A percentile compares a stretch with the other conserved stretches of the same genome.
phyloP scores from a whole-genome alignment of 1,140 invertebrate genomes.

The Hyphantria cunea region DNA sequence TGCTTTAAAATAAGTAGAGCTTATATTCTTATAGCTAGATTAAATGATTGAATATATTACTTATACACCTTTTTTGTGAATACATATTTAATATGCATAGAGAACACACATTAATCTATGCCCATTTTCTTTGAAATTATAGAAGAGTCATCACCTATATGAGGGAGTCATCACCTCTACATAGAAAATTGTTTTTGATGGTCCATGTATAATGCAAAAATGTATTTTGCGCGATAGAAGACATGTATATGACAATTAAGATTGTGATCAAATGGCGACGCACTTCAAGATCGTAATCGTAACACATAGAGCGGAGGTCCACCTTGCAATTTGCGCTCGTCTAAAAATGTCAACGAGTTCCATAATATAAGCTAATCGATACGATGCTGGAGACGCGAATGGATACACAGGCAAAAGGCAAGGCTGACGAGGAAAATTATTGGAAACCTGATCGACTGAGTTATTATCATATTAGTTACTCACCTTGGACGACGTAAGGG shows the following conservation, averaged over 20 bases:
- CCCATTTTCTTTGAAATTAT: no score
- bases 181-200: no score
- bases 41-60: no score
- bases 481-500: background rate
- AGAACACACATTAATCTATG: no score
- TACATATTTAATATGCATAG: no score
- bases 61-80: no score
- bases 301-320: conserved; percentile 13
- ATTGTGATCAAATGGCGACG: background rate
- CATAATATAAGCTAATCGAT: conserved; percentile 29
- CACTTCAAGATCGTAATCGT: conserved; percentile 4
- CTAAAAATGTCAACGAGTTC: conserved; percentile 29
- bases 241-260: background rate
- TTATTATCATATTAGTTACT: background rate
- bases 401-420: conserved; percentile 12
- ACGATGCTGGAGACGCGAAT: conserved; percentile 2
- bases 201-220: no score
- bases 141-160: no score
- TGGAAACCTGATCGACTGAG: conserved; percentile 12
- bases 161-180: no score
- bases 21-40: no score
- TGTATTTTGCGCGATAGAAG: background rate
- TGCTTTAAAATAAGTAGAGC: no score
- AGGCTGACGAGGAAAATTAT: conserved; percentile 6
- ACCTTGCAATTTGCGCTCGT: conserved; percentile 22